Evolutionary conservation across 1,140 invertebrate genomes (phyloP).

Genomic region (Hylyphantes graminicola): DNA sequence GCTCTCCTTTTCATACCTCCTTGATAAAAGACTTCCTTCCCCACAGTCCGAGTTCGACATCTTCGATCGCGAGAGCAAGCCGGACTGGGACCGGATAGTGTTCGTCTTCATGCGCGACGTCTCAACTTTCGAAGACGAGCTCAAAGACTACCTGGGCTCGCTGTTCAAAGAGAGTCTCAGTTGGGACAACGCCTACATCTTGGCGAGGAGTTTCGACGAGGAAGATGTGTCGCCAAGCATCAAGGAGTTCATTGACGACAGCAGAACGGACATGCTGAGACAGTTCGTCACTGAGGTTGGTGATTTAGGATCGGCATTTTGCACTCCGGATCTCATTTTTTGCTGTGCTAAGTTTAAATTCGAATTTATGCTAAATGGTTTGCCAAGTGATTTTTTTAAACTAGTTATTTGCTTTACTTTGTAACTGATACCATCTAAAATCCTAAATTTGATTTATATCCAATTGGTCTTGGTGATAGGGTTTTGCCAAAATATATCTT

Average conservation of each 20-base stretch:
- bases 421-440: no score
- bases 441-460: no score
- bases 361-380: no score
- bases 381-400: no score
- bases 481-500: no score
- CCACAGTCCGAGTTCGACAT: conserved; percentile 8
- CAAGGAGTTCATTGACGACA: conserved; percentile 32
- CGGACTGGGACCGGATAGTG: conserved; percentile 15
- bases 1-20: no score
- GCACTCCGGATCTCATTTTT: not conserved
- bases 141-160: conserved; percentile 4
- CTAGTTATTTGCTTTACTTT: no score
- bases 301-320: no score
- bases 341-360: not conserved
- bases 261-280: conserved; percentile 30
- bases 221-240: conserved; percentile 6
- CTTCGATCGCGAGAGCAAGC: conserved; percentile 3
- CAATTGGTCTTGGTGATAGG: no score
- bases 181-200: conserved; percentile 40
- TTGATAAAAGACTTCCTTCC: no score
- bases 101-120: conserved; percentile 28
- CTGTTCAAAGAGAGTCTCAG: conserved; percentile 16
- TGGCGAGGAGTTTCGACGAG: conserved; percentile 32
- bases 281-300: conserved; percentile 41
- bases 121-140: conserved; percentile 30